These are phyloP conservation scores for Craniophora ligustri DNA, from an alignment of 2,888 invertebrate genomes.

Conservation along the genomic window DNA sequence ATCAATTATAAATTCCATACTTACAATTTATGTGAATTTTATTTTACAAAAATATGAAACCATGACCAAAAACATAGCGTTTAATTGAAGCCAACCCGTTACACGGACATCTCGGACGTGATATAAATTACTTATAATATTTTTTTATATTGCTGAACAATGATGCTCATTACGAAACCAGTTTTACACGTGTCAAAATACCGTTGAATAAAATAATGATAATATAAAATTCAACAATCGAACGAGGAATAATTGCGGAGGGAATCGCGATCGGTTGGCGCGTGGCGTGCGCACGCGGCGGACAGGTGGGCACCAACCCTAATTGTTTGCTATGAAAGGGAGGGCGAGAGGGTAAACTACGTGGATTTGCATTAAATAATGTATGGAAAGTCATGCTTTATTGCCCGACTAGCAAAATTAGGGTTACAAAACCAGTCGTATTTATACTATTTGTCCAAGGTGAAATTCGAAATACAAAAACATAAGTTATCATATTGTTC, in stretches of 20 bases:
- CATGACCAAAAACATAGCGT: slow-evolving; percentile 4
- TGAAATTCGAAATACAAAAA: slow-evolving; percentile 11
- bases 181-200: slow-evolving; percentile 45
- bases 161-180: slow-evolving; percentile 37
- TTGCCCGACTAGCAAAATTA: slow-evolving; percentile 10
- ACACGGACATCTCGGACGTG: no score
- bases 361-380: slow-evolving; percentile 49
- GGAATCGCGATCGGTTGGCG: slow-evolving; percentile 59
- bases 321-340: slow-evolving; percentile 45
- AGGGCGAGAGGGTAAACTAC: slow-evolving; percentile 55
- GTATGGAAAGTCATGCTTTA: slow-evolving; percentile 34
- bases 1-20: neutral
- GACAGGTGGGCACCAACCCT: slow-evolving; percentile 65
- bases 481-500: neutral
- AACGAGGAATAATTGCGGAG: slow-evolving; percentile 57
- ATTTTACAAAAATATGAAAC: neutral
- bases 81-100: slow-evolving; percentile 2
- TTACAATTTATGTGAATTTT: neutral
- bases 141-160: slow-evolving; percentile 36
- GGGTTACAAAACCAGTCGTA: slow-evolving; percentile 19
- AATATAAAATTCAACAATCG: slow-evolving; percentile 46
- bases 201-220: slow-evolving; percentile 57
- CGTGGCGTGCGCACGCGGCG: slow-evolving; percentile 62
- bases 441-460: slow-evolving; percentile 25
- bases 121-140: slow-evolving; percentile 25